Evolutionary conservation across 2,113 vertebrate species (phyloP), one percentile per base, ranked within the genome.

Genomic region (Aptenodytes patagonicus): DNA sequence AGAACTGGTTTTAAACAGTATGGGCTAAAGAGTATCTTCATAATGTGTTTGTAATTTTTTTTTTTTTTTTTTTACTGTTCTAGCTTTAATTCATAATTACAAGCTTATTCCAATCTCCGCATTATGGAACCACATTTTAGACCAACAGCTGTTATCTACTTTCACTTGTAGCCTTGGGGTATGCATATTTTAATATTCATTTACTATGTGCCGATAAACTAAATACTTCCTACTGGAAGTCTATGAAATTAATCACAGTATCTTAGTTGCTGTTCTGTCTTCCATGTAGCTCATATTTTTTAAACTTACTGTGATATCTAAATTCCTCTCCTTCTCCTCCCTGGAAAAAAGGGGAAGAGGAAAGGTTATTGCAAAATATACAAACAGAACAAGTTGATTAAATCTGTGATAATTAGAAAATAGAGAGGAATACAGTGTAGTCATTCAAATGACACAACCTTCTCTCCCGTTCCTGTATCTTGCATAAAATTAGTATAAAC

Each of bases 181-280:
- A 98, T 97, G 96, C 97, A 94, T 98, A 98, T 98, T 98, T 98
- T 98, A 98, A 98, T 98, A 98, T 98, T 98, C 96, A 98, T 98
- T 98, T 98, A 98, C 97, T 98, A 89, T 98, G 97, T 97, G 97
- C 96, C 54, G 93, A 98, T 98, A 98, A 98, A 98, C 98, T 98
- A 98, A 98, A 97, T 98, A 98, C 97, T 98, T 98, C 98, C 97
- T 98, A 98, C 97, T 98, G 96, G 97, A 98, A 98, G 95, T 97
- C 98, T 98, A 98, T 98, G 97, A 98, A 97, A 98, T 98, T 98
- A 98, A 98, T 98, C 98, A 98, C 97, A 98, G 95, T 97, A 97
- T 97, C 97, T 98, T 98, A 98, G 96, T 98, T 98, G 98, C 94
- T 98, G 97, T 97, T 98, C 97, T 98, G 96, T 98, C 98, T 98